Conservation (phyloP, 1,140 invertebrate species). For the Pinna nobilis region DNA sequence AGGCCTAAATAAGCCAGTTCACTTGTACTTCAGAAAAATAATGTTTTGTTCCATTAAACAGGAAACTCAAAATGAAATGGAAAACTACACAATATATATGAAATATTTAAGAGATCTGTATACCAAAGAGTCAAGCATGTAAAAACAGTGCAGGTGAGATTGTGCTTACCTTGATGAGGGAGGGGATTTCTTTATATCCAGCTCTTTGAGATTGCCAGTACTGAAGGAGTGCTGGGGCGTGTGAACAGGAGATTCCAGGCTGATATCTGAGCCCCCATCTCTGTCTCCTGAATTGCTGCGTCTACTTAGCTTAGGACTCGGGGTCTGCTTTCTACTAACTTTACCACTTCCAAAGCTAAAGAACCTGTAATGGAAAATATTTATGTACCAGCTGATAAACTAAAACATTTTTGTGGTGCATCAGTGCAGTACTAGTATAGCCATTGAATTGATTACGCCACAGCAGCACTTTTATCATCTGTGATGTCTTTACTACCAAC, state of each 20-base stretch:
- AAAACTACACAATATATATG: too few species aligned
- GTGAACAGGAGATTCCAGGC: constrained; percentile 59
- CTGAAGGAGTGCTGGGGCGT: constrained; percentile 77
- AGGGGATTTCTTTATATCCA: constrained; percentile 57
- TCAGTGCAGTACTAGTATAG: constrained; percentile 9
- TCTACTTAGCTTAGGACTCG: constrained; percentile 74
- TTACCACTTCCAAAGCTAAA: constrained; percentile 94
- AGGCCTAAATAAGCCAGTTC: too few species aligned
- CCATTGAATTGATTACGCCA: neutral
- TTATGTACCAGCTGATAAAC: neutral
- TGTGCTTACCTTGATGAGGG: constrained; percentile 7
- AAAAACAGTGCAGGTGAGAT: too few species aligned
- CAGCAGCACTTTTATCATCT: too few species aligned
- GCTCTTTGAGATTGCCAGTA: constrained; percentile 84
- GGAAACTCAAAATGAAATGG: too few species aligned
- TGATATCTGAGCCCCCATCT: constrained; percentile 38
- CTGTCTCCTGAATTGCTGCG: constrained; percentile 63
- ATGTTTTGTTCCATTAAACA: too few species aligned
- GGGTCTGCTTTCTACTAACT: constrained; percentile 82
- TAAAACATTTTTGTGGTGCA: neutral
- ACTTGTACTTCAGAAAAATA: too few species aligned
- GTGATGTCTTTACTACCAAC: too few species aligned
- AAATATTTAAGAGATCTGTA: too few species aligned
- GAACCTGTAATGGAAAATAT: constrained; percentile 79
- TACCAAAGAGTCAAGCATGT: too few species aligned